Evolutionary conservation across 2,113 vertebrate species (phyloP).

Genomic region (Gymnobelideus leadbeateri): DNA sequence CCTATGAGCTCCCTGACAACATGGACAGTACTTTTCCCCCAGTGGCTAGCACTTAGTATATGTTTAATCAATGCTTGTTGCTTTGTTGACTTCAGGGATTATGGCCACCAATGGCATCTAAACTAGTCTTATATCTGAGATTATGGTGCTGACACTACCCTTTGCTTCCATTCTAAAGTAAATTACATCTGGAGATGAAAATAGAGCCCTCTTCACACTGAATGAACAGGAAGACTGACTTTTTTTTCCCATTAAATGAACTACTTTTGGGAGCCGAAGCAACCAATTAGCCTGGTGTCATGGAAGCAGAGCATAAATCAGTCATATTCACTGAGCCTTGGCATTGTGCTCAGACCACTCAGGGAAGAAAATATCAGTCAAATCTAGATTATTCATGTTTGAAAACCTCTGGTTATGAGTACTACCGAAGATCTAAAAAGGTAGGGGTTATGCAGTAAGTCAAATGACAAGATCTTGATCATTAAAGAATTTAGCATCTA

Average conservation of each 20-base stretch:
- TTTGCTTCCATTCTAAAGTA: neutral
- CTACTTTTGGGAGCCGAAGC: neutral
- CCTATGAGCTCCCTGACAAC: neutral
- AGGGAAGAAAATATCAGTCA: neutral
- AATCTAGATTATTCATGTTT: neutral
- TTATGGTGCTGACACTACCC: neutral
- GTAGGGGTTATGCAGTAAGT: neutral
- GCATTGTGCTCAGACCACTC: neutral
- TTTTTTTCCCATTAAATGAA: neutral
- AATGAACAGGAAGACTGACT: neutral
- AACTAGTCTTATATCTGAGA: neutral
- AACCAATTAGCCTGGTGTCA: neutral
- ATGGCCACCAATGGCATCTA: neutral
- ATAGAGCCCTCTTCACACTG: neutral
- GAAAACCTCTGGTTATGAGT: neutral
- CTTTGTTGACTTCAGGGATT: neutral
- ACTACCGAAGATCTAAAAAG: neutral
- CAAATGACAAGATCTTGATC: neutral
- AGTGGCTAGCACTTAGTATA: neutral
- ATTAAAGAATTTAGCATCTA: neutral
- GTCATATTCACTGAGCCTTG: neutral
- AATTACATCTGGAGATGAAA: neutral
- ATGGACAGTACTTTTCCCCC: too few species aligned
- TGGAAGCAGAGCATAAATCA: neutral
- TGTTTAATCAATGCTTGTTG: neutral